phyloP scores from a whole-genome alignment of 2,113 vertebrate genomes.

The Aegithalos caudatus region DNA sequence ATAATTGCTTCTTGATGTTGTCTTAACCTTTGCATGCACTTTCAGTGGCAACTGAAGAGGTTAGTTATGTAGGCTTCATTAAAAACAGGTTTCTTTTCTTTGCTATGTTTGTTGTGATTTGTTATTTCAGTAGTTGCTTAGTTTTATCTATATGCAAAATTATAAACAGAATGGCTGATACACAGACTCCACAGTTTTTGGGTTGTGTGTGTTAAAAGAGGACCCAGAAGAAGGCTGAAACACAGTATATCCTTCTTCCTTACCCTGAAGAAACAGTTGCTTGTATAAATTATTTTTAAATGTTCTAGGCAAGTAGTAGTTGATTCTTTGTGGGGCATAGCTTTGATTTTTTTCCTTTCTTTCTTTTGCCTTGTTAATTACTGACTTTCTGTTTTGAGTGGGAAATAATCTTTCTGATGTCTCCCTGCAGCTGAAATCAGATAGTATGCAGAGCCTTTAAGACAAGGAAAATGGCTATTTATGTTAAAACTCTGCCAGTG shows the following conservation, averaged over 20 bases:
- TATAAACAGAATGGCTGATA: background rate
- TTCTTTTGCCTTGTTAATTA: background rate
- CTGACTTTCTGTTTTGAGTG: background rate
- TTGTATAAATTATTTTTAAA: background rate
- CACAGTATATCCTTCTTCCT: background rate
- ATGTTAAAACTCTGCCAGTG: background rate
- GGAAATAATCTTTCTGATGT: background rate
- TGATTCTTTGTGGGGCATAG: background rate
- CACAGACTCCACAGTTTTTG: background rate
- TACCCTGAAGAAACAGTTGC: background rate
- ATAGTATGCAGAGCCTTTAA: background rate
- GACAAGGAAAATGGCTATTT: background rate
- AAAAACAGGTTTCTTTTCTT: background rate
- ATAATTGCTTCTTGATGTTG: conserved; percentile 19
- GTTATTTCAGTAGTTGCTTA: background rate
- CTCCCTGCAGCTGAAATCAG: background rate
- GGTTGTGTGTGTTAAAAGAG: background rate
- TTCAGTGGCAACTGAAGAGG: background rate
- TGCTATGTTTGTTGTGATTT: background rate
- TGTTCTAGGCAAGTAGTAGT: background rate
- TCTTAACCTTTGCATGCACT: background rate
- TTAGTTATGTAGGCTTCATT: background rate
- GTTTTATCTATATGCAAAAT: background rate
- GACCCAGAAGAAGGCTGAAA: background rate
- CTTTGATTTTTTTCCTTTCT: conserved; percentile 11